Base-by-base conservation (phyloP, 2,888 invertebrate genomes). In the Gymnocheta viridis region DNA sequence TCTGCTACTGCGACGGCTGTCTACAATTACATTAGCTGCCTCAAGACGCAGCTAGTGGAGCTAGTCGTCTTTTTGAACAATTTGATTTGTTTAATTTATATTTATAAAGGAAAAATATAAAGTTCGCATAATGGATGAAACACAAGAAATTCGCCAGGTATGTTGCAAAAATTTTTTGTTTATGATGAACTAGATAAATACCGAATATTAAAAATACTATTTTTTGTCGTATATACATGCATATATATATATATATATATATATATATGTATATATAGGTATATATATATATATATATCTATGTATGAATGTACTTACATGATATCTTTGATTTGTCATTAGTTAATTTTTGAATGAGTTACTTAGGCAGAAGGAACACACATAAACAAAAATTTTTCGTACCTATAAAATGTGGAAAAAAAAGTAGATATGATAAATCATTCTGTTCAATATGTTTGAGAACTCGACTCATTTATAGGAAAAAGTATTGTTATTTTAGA, bases 111-210 rank as follows among this genome's bases (percentile, higher is more conserved):
- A 47, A 47, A 58, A 38, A 76, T 54, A 54, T 35, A 47, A 83
- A 80, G 66, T 76, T 81, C 82, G 69, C 73, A 86, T 79, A 83
- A 91, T 91, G 91, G 91, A 91, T 88, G 91, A 91, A 88, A 90
- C 91, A 85, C 91, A 90, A 89, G 91, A 91, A 89, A 91, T 89
- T 87, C 90, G 91, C 88, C 91, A 91, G 91, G 91, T 91, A 89
- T 69, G 82, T 74, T 79, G 54, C 32, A 41, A 74, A 70, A 79
- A 27, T 78, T 12, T 12, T 27, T n/a, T 69, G 29, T 51, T 51
- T 9, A 19, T 51, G 44, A 51, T 67, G 47, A 22, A 60, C 29
- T 49, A 32, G 12, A 67, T 67, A 44, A 44, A n/a, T 44, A 44
- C 19, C 9, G 9, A 19, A 47, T 47, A 19, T 19, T 17, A 32